phyloP scores from a whole-genome alignment of 2,888 invertebrate species.

The Prenolepis imparis region DNA sequence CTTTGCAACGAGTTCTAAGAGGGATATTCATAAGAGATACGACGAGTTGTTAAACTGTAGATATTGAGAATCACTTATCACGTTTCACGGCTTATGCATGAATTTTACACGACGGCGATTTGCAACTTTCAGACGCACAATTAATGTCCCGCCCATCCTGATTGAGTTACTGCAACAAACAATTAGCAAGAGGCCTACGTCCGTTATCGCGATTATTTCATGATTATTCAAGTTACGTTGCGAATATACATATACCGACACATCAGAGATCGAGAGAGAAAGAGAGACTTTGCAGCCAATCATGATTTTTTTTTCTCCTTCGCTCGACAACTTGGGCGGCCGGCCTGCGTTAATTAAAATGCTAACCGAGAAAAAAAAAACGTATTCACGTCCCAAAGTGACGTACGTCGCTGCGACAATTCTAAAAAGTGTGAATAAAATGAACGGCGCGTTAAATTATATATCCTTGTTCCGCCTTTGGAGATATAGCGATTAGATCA shows the following conservation, averaged over 20 bases:
- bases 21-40: background rate
- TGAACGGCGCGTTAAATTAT: slow-evolving; percentile 27
- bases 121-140: slow-evolving; percentile 56
- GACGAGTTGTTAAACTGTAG: background rate
- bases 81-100: background rate
- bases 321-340: background rate
- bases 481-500: slow-evolving; percentile 14
- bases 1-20: slow-evolving; percentile 47
- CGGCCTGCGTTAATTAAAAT: slow-evolving; percentile 49
- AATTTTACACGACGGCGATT: slow-evolving; percentile 44
- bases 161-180: slow-evolving; percentile 67
- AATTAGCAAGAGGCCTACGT: slow-evolving; percentile 65
- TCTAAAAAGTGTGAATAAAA: background rate
- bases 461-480: background rate
- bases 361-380: slow-evolving; percentile 39
- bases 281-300: background rate
- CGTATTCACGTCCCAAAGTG: slow-evolving; percentile 12
- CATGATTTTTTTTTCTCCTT: slow-evolving; percentile 14
- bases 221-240: slow-evolving; percentile 17
- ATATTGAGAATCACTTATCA: slow-evolving; percentile 37
- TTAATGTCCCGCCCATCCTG: slow-evolving; percentile 54
- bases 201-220: slow-evolving; percentile 66
- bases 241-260: slow-evolving; percentile 30
- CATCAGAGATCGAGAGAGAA: background rate
- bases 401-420: slow-evolving; percentile 14